Evolutionary conservation across 2,888 invertebrate species (phyloP), one percentile per base, ranked within the genome.

Genomic region (Pandemis heparana): DNA sequence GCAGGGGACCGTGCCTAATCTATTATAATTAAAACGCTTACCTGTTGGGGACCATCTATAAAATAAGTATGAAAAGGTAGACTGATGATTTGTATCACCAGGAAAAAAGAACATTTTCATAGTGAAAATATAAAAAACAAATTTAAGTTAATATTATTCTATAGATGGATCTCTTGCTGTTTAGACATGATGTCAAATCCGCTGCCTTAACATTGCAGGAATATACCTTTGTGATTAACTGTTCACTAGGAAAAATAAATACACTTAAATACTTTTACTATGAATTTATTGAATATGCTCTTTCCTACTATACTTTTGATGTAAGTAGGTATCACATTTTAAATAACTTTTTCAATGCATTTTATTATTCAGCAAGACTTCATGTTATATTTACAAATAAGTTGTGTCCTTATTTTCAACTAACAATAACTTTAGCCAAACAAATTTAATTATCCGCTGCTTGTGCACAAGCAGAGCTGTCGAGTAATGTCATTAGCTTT

Each of bases 281-380:
- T 70, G 69, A 74, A 74, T 74, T 70, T 74, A 74, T 74, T 74
- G 70, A 74, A 74, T 32, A 32, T 74, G 70, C 67, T 73, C 65
- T 65, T 43, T 51, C 70, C 60, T 69, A 65, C 74, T 74, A 32
- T 65, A 69, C 59, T 67, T 69, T 72, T 63, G 43, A 72, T 68
- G 74, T 65, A 65, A 70, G 74, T 74, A 74, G 69, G 74, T 74
- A 61, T 69, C 64, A 64, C 74, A 65, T 70, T 73, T 70, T 38
- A 65, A 53, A 70, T 70, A 65, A 65, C 51, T n/a, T 63, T 71
- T 61, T 69, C 18, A 69, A 65, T 70, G 70, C 69, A 74, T 53
- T 65, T 65, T 39, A 60, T 74, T 63, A 73, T 39, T 69, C 41
- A 65, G 51, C 48, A 32, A 61, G 18, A 60, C 38, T 65, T 74